Evolutionary conservation across 2,113 vertebrate genomes (phyloP).

Genomic region (Peromyscus polionotus): DNA sequence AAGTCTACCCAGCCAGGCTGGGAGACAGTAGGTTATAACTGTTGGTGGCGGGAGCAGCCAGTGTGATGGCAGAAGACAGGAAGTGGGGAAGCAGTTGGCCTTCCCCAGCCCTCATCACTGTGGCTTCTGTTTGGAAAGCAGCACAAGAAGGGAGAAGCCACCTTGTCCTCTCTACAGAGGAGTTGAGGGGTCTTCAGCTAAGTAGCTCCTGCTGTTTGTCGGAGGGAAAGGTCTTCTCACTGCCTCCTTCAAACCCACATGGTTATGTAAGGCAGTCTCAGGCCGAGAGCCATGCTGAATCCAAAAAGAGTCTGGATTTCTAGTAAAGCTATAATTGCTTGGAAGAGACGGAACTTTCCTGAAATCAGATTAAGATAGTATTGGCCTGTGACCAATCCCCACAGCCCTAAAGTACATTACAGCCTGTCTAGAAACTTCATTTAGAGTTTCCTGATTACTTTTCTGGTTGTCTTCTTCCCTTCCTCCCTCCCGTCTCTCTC

Average conservation of each 20-base stretch:
- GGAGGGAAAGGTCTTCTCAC: too few relatives aligned
- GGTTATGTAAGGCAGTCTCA: not conserved
- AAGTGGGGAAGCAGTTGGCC: not conserved
- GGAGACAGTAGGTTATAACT: not conserved
- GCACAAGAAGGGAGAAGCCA: not conserved
- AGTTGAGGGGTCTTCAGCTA: not conserved
- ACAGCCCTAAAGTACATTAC: not conserved
- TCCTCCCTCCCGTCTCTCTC: too few relatives aligned
- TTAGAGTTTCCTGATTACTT: not conserved
- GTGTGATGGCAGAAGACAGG: not conserved
- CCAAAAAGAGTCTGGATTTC: not conserved
- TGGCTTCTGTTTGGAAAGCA: not conserved
- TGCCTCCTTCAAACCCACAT: not conserved
- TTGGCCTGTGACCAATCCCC: not conserved
- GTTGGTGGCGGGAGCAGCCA: not conserved
- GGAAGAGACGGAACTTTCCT: not conserved
- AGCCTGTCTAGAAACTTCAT: not conserved
- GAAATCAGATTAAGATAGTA: not conserved
- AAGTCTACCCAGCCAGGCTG: not conserved
- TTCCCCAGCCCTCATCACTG: not conserved
- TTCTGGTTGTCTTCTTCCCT: not conserved
- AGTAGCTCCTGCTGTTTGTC: not conserved
- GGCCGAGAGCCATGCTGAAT: not conserved
- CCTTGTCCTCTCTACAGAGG: not conserved
- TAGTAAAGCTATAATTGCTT: not conserved